Evolutionary conservation across 1,140 invertebrate genomes (phyloP).

Genomic region (Camponotus vicinus): DNA sequence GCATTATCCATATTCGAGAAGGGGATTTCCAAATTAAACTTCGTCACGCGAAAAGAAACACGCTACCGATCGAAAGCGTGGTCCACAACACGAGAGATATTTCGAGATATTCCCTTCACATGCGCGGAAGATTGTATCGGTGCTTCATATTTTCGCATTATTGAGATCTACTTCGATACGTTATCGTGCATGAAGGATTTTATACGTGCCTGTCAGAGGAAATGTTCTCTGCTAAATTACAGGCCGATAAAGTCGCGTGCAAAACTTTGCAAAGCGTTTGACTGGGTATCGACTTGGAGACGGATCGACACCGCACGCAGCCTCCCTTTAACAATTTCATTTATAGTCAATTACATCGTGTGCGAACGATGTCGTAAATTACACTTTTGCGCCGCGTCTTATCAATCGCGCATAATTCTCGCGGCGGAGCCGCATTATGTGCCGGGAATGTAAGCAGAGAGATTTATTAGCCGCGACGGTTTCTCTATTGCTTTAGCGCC

Average conservation of each 20-base stretch:
- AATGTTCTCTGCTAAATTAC: slow-evolving; percentile 33
- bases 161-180: neutral
- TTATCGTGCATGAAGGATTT: neutral
- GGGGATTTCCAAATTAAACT: slow-evolving; percentile 74
- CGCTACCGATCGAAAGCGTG: slow-evolving; percentile 7
- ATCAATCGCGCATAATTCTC: slow-evolving; percentile 73
- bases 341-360: slow-evolving; percentile 67
- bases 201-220: neutral
- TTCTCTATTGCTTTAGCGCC: slow-evolving; percentile 66
- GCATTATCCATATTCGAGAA: slow-evolving; percentile 54
- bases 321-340: slow-evolving; percentile 59
- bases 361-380: slow-evolving; percentile 70
- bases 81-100: neutral
- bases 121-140: neutral
- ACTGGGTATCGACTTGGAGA: neutral
- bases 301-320: neutral
- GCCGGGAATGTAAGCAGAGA: slow-evolving; percentile 52
- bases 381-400: slow-evolving; percentile 69
- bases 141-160: slow-evolving; percentile 15
- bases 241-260: slow-evolving; percentile 5
- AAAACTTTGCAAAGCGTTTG: slow-evolving; percentile 17
- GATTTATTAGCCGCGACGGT: slow-evolving; percentile 70
- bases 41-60: slow-evolving; percentile 68
- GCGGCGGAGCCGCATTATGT: slow-evolving; percentile 50
- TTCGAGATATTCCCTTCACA: neutral